phyloP scores from a whole-genome alignment of 2,888 invertebrate genomes.

The Oxytorus armatus region DNA sequence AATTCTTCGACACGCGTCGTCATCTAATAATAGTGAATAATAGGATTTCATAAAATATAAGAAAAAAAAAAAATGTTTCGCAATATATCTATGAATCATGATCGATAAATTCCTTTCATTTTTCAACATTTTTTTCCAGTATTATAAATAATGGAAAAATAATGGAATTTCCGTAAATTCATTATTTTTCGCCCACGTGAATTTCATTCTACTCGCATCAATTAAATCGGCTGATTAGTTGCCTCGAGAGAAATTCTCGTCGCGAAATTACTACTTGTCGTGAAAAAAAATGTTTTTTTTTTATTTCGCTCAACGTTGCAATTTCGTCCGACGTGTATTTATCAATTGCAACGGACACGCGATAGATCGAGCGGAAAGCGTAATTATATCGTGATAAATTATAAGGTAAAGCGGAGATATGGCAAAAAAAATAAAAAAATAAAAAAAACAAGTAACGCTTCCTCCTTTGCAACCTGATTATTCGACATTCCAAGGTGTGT shows the following conservation, averaged over 20 bases:
- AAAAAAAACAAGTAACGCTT: slow-evolving; percentile 49
- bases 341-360: slow-evolving; percentile 57
- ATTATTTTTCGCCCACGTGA: slow-evolving; percentile 68
- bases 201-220: slow-evolving; percentile 67
- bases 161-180: no score
- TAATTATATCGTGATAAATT: slow-evolving; percentile 64
- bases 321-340: slow-evolving; percentile 57
- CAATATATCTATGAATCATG: neutral
- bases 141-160: no score
- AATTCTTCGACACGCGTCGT: slow-evolving; percentile 85
- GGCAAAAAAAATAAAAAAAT: no score
- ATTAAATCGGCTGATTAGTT: slow-evolving; percentile 64
- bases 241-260: slow-evolving; percentile 11
- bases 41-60: slow-evolving; percentile 1
- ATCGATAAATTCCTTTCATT: slow-evolving; percentile 1
- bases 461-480: slow-evolving; percentile 56
- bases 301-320: slow-evolving; percentile 28
- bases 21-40: slow-evolving; percentile 75
- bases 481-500: slow-evolving; percentile 62
- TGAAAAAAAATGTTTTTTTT: neutral
- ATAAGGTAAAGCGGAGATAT: slow-evolving; percentile 53
- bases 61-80: neutral
- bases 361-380: slow-evolving; percentile 58
- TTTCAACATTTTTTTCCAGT: neutral
- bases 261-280: neutral